phyloP scores from a whole-genome alignment of 2,113 vertebrate genomes.

The Porphyrio hochstetteri region DNA sequence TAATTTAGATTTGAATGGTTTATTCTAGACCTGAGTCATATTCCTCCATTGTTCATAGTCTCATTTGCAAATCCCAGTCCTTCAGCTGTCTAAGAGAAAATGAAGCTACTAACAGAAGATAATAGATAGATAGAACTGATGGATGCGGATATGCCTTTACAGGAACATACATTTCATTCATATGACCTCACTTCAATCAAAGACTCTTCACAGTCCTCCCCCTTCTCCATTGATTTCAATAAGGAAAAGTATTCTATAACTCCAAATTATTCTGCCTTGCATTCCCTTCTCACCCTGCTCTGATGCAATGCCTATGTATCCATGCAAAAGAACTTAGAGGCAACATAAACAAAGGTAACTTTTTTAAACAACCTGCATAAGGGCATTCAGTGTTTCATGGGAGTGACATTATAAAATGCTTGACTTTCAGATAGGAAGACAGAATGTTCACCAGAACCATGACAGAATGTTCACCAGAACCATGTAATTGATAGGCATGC shows the following conservation, averaged over 20 bases:
- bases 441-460: background rate
- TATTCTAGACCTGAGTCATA: background rate
- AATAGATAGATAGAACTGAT: background rate
- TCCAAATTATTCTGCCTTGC: background rate
- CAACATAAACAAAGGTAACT: background rate
- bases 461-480: background rate
- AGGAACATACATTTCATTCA: background rate
- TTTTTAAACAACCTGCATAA: background rate
- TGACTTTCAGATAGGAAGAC: background rate
- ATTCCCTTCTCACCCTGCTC: background rate
- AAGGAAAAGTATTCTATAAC: background rate
- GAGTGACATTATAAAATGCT: background rate
- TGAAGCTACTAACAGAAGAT: background rate
- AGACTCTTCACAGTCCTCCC: accelerated
- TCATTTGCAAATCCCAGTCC: background rate
- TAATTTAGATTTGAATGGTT: background rate
- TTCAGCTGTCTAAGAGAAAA: background rate
- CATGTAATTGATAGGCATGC: background rate
- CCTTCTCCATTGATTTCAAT: background rate
- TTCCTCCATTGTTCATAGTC: background rate
- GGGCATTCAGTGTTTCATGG: background rate
- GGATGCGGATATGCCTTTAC: background rate
- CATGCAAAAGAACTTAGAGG: background rate
- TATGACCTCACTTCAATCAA: background rate
- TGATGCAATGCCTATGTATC: background rate